Evolutionary conservation across 2,797 vertebrate species (phyloP).

Genomic region (Falco biarmicus): DNA sequence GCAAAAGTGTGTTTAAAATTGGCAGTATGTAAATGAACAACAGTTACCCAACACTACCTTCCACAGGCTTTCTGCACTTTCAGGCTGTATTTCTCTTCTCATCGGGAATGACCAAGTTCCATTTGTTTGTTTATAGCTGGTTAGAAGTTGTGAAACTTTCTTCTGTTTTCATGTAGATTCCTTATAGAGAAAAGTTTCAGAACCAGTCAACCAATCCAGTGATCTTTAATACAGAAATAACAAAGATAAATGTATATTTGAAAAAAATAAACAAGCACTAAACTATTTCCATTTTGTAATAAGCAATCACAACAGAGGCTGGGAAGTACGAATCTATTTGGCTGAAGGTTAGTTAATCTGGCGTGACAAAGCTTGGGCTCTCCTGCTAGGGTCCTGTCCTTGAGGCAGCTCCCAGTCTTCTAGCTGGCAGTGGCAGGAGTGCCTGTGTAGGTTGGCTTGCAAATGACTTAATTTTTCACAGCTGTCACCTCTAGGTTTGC

Average conservation of each 20-base stretch:
- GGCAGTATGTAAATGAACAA: background rate
- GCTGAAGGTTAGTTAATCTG: background rate
- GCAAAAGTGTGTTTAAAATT: background rate
- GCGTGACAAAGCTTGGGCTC: background rate
- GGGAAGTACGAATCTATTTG: background rate
- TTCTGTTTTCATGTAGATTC: background rate
- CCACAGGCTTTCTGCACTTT: background rate
- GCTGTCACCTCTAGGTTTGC: background rate
- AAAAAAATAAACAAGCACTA: background rate
- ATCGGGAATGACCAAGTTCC: background rate
- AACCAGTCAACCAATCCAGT: background rate
- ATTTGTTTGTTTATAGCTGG: background rate
- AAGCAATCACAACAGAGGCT: background rate
- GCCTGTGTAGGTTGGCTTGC: background rate
- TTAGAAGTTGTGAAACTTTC: background rate
- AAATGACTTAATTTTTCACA: constrained; percentile 36
- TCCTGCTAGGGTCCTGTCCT: background rate
- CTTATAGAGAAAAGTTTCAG: background rate
- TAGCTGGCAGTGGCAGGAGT: background rate
- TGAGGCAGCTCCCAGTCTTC: background rate
- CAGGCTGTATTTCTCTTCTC: background rate
- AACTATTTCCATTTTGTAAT: background rate
- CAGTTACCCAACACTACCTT: background rate
- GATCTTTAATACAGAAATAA: background rate
- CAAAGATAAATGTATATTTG: background rate